Conservation (phyloP, 2,888 invertebrate species). For the Bembecia ichneumoniformis region DNA sequence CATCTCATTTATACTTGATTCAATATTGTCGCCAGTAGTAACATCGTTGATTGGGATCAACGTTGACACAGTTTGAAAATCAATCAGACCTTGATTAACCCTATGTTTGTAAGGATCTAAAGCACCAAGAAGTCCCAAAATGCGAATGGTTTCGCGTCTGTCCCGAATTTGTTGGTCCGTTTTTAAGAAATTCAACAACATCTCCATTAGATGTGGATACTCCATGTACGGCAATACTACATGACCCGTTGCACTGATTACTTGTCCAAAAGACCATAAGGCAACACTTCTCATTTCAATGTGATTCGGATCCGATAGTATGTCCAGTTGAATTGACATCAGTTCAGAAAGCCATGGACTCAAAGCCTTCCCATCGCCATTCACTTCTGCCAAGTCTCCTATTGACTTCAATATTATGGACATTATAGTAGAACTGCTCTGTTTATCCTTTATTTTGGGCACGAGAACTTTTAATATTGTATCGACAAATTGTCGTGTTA, state of each 20-base stretch:
- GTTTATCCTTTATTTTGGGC: slow-evolving; percentile 90
- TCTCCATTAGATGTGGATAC: slow-evolving; percentile 92
- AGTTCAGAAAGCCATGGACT: slow-evolving; percentile 91
- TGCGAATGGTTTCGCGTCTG: slow-evolving; percentile 91
- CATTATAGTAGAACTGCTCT: slow-evolving; percentile 92
- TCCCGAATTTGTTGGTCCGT: slow-evolving; percentile 93
- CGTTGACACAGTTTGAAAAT: slow-evolving; percentile 85
- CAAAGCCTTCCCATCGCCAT: slow-evolving; percentile 87
- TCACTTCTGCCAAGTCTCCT: slow-evolving; percentile 95
- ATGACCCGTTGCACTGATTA: slow-evolving; percentile 96
- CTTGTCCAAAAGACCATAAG: slow-evolving; percentile 94
- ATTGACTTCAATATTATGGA: slow-evolving; percentile 92
- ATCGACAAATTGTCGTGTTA: slow-evolving; percentile 96
- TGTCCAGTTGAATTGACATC: slow-evolving; percentile 89
- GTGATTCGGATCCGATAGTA: slow-evolving; percentile 94
- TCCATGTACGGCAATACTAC: slow-evolving; percentile 96
- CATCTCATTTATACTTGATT: slow-evolving; percentile 89
- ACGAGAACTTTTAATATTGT: slow-evolving; percentile 91
- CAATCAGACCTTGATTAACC: slow-evolving; percentile 93
- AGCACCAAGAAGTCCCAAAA: slow-evolving; percentile 94
- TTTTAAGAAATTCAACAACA: slow-evolving; percentile 92
- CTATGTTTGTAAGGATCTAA: slow-evolving; percentile 98
- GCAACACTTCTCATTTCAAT: slow-evolving; percentile 95
- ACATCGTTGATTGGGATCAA: slow-evolving; percentile 82
- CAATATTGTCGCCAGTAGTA: slow-evolving; percentile 71